Base-by-base conservation (phyloP, 2,797 vertebrate species). In the Silurus aristotelis region DNA sequence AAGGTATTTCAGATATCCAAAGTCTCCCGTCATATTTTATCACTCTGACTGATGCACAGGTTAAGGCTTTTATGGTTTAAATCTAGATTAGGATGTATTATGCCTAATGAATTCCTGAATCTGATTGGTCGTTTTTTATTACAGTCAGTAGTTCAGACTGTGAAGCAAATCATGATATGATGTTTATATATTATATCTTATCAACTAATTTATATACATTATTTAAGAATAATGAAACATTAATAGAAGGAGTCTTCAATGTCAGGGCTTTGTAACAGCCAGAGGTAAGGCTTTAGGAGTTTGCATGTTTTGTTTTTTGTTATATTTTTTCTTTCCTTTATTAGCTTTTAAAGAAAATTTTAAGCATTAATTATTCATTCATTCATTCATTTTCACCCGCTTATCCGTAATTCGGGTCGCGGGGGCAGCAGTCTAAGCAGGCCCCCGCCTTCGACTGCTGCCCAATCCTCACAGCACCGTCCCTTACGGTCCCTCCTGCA, bases 31-130 rank as follows among this genome's bases (percentile, higher is more conserved):
- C 6, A 1, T 79, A 63, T 79, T 61, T 63, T 22, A n/a, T 48
- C 31, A 48, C 38, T 63, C 22, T 46, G 31, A 38, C 77, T 79
- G 77, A 64, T 60, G 48, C 77, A 48, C 13, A 63, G 38, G 22
- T 48, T n/a, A 25, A 17, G 13, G 38, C 27, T 78, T 61, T 58
- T 75, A 17, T 38, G 31, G 76, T 58, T 60, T 79, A 79, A 43
- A 63, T 22, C 31, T 61, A 79, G 31, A 6, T 79, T 80, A 80
- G 10, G 48, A 80, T 48, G 43, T 25, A 66, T 66, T 19, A 79
- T 63, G 43, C 76, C 56, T 38, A 19, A 17, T 61, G 7, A 80
- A 48, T 78, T 61, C 58, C 22, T 61, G 1, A n/a, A 8, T 43
- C 76, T 78, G 60, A 66, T n/a, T 61, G 31, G 17, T 63, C 20